phyloP scores from a whole-genome alignment of 2,888 invertebrate genomes.

The Agrenia bidenticulata region DNA sequence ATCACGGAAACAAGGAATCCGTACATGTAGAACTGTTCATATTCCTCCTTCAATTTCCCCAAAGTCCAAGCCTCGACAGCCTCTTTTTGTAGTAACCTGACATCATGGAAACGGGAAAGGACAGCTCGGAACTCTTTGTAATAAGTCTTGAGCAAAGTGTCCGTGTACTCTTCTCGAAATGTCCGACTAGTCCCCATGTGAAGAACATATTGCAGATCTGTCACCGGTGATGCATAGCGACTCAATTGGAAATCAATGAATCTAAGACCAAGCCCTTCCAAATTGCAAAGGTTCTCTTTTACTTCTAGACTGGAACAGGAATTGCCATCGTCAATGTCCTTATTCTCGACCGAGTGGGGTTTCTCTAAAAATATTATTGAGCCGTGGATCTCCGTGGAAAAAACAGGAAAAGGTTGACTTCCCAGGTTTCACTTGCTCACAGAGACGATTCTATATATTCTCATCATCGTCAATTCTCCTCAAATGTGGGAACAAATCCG shows the following conservation, averaged over 20 bases:
- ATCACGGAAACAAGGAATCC: constrained; percentile 47
- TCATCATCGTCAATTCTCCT: constrained; percentile 40
- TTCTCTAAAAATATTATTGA: constrained; percentile 46
- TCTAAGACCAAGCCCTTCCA: constrained; percentile 16
- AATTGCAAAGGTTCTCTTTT: too few relatives aligned
- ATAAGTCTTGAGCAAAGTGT: constrained; percentile 62
- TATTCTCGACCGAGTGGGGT: neutral
- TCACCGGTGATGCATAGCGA: constrained; percentile 67
- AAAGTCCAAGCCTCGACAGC: constrained; percentile 41
- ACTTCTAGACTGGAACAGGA: too few relatives aligned
- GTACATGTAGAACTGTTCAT: constrained; percentile 44
- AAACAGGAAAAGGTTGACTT: constrained; percentile 43
- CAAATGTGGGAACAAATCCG: constrained; percentile 38
- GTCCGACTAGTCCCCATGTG: constrained; percentile 61
- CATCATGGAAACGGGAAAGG: constrained; percentile 31
- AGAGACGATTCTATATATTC: constrained; percentile 41
- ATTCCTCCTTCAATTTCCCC: constrained; percentile 49
- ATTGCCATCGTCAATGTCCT: neutral
- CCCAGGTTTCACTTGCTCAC: constrained; percentile 35
- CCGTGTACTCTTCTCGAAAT: constrained; percentile 60
- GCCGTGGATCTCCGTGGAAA: constrained; percentile 48
- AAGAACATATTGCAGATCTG: constrained; percentile 65
- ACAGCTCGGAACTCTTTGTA: constrained; percentile 39
- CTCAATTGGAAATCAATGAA: constrained; percentile 71
- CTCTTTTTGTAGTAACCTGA: constrained; percentile 26